phyloP scores from a whole-genome alignment of 2,888 invertebrate species.

The Cerastis rubricosa region DNA sequence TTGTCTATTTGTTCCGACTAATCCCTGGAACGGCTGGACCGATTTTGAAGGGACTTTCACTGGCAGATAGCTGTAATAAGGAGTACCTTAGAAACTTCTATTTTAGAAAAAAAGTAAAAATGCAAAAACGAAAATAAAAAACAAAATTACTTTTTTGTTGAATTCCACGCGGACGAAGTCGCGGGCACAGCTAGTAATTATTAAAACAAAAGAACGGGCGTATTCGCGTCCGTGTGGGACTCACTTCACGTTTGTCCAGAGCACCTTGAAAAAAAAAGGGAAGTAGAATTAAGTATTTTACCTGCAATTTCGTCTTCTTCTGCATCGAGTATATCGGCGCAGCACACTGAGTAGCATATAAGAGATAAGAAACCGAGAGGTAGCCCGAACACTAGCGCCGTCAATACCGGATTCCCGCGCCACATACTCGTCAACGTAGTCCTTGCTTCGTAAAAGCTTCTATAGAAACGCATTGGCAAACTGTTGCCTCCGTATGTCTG shows the following conservation, averaged over 20 bases:
- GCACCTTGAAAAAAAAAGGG: neutral
- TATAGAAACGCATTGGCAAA: constrained; percentile 93
- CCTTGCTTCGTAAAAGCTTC: constrained; percentile 96
- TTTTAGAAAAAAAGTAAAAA: too few species aligned
- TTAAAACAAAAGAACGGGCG: neutral
- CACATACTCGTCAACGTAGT: constrained; percentile 96
- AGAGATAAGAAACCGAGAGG: constrained; percentile 98
- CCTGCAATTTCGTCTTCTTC: constrained; percentile 93
- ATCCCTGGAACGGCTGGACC: too few species aligned
- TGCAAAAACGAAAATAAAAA: too few species aligned
- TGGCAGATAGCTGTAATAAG: too few species aligned
- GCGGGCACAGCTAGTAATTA: too few species aligned
- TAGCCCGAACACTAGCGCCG: constrained; percentile 97
- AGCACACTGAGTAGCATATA: constrained; percentile 98
- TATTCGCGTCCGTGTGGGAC: neutral
- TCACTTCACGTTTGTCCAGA: neutral
- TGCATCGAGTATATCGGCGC: constrained; percentile 98
- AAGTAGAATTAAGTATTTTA: constrained; percentile 57
- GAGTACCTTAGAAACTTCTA: too few species aligned
- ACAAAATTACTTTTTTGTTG: too few species aligned
- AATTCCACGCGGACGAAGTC: too few species aligned
- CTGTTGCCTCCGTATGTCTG: constrained; percentile 96
- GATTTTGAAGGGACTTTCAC: too few species aligned
- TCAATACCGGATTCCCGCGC: constrained; percentile 98
- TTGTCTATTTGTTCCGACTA: too few species aligned